A percentile compares a stretch with the other conserved stretches of the same genome.
phyloP scores from a whole-genome alignment of 2,888 invertebrate species.

The Doris montereyensis region DNA sequence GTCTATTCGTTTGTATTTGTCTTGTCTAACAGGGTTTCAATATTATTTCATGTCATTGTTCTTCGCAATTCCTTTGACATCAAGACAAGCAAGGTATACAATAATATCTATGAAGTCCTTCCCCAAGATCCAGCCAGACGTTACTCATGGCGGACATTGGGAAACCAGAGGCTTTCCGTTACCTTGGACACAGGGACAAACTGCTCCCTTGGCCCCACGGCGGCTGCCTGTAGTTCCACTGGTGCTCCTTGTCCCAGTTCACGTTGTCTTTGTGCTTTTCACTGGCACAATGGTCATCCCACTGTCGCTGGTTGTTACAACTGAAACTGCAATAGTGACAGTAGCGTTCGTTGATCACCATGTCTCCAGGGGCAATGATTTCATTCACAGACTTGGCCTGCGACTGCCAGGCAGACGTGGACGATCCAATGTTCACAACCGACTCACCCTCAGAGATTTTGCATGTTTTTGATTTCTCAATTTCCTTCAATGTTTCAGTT shows the following conservation, averaged over 20 bases:
- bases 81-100: too few relatives aligned
- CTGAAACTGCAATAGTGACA: constrained; percentile 63
- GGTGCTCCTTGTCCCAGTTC: constrained; percentile 68
- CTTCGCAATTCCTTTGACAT: too few relatives aligned
- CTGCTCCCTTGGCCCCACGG: constrained; percentile 59
- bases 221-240: constrained; percentile 71
- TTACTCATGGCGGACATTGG: too few relatives aligned
- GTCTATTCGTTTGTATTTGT: too few relatives aligned
- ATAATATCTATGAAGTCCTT: too few relatives aligned
- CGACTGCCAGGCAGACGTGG: constrained; percentile 23
- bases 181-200: constrained; percentile 60
- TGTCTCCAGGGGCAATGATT: constrained; percentile 42
- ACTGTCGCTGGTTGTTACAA: constrained; percentile 66
- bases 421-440: constrained; percentile 54
- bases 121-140: too few relatives aligned
- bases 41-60: too few relatives aligned
- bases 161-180: too few relatives aligned
- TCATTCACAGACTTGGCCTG: constrained; percentile 8
- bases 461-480: constrained; percentile 50
- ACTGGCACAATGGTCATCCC: constrained; percentile 68
- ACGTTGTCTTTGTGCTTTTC: constrained; percentile 67
- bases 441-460: constrained; percentile 62
- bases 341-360: constrained; percentile 57
- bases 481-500: too few relatives aligned
- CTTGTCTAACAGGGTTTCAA: not conserved